Base-by-base conservation (phyloP, 64 coral and sea anemone species). In the Anthopleura sola region DNA sequence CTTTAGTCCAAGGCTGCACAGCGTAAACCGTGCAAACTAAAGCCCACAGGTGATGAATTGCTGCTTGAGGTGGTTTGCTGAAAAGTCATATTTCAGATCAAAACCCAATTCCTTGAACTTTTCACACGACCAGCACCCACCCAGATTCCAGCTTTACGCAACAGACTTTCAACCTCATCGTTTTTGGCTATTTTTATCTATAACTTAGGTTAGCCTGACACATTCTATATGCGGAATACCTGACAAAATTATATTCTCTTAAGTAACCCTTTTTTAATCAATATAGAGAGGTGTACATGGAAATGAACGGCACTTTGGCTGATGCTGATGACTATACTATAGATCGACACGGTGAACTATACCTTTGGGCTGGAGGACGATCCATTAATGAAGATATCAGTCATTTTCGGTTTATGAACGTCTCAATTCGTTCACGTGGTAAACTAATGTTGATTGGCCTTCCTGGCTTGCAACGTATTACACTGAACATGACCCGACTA, bases 261-360 rank as follows among this genome's bases (percentile, higher is more conserved):
- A 11, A 48, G 11, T 48, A n/a, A n/a, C 62, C 18, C 28, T 94
- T 28, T 85, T 88, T n/a, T 88, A 94, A 6, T 54, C 11, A 18
- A 17, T 71, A 48, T 34, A 90, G 95, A 17, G 92, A 98, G 14
- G 92, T 98, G 17, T 98, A 84, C 24, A 98, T 98, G 95, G 92
- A 98, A 37, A 78, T 98, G 23, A 98, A 98, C 50, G 95, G 95
- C 37, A 93, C 95, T 1, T 75, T 98, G 55, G 78, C 88, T 47
- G 88, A 98, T 80, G 91, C 95, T 34, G 89, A 84, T 17, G 95
- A 98, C 81, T 98, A 98, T 36, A 91, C 88, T 23, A 94, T 98
- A 38, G 95, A 98, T 83, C 78, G 92, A 40, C 51, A 94, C 62
- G 95, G 95, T 1, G 74, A 94, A 83, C 90, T 98, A 28, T 91